Conservation (phyloP, 2,888 invertebrate genomes). For the Clepsis dumicolana region DNA sequence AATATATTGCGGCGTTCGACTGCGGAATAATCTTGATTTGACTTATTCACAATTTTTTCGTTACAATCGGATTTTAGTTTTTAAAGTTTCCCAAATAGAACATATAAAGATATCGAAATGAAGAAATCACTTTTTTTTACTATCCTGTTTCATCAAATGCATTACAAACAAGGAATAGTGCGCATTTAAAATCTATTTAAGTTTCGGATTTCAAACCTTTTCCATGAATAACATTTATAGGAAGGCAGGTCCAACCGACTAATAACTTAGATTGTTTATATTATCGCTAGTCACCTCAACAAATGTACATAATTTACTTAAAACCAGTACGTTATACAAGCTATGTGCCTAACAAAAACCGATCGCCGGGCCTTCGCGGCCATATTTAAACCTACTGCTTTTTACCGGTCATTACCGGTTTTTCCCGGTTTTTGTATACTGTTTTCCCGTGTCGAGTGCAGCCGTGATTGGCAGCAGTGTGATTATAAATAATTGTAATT, state of each 20-base stretch:
- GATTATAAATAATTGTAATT: constrained; percentile 41
- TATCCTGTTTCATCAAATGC: too few species aligned
- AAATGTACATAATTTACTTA: constrained; percentile 23
- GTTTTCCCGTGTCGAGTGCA: constrained; percentile 28
- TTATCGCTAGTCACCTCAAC: constrained; percentile 11
- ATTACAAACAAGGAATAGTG: too few species aligned
- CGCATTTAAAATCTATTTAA: too few species aligned
- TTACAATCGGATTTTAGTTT: too few species aligned
- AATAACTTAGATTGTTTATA: not conserved
- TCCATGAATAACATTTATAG: not conserved
- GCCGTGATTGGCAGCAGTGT: constrained; percentile 42
- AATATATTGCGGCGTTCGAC: too few species aligned
- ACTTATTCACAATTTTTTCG: too few species aligned
- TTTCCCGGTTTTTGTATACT: constrained; percentile 21
- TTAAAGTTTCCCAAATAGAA: too few species aligned
- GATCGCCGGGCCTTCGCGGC: constrained; percentile 27
- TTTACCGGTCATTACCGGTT: constrained; percentile 28
- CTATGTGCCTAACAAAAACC: constrained; percentile 36
- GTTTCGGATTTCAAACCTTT: not conserved
- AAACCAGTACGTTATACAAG: constrained; percentile 35
- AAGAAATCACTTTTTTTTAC: too few species aligned
- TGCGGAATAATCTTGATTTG: too few species aligned
- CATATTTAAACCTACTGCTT: constrained; percentile 39
- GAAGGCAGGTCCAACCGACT: not conserved
- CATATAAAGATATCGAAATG: too few species aligned